phyloP scores from a whole-genome alignment of 2,888 invertebrate genomes.

The Pasiphila rectangulata region DNA sequence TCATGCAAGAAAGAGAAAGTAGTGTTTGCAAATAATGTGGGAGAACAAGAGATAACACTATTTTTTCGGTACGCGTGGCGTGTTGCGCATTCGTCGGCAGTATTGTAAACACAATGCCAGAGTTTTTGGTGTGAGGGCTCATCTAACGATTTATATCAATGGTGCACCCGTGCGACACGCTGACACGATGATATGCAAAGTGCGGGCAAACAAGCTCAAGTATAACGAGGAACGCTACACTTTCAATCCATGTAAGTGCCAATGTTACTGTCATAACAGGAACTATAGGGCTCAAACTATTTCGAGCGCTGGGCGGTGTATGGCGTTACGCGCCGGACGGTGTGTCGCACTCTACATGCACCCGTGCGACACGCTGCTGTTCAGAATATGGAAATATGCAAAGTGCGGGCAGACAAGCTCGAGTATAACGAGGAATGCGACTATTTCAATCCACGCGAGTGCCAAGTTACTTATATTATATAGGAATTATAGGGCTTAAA shows the following conservation, averaged over 20 bases:
- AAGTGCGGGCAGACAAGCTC: conserved; percentile 36
- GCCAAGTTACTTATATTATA: neutral
- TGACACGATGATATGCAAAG: conserved; percentile 52
- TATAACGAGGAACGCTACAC: conserved; percentile 45
- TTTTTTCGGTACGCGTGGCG: too few relatives aligned
- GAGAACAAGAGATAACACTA: too few relatives aligned
- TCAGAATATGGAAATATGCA: conserved; percentile 52
- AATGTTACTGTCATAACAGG: too few relatives aligned
- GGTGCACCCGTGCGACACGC: conserved; percentile 41
- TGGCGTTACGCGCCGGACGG: conserved; percentile 51
- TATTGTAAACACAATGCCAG: too few relatives aligned
- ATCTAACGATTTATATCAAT: too few relatives aligned
- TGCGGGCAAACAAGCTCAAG: conserved; percentile 32
- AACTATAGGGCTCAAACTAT: too few relatives aligned
- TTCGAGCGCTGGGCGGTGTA: too few relatives aligned
- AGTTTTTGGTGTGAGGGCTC: too few relatives aligned
- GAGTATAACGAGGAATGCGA: conserved; percentile 43
- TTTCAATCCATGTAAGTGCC: conserved; percentile 42
- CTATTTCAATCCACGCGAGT: conserved; percentile 45
- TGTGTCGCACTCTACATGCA: conserved; percentile 48
- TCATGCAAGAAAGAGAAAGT: too few relatives aligned
- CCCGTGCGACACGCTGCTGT: conserved; percentile 44
- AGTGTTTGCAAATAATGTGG: too few relatives aligned
- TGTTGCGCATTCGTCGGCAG: too few relatives aligned
- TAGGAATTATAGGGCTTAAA: too few relatives aligned